These are phyloP conservation scores for Acrobasis suavella DNA, from an alignment of 2,888 invertebrate species.

Conservation along the genomic window DNA sequence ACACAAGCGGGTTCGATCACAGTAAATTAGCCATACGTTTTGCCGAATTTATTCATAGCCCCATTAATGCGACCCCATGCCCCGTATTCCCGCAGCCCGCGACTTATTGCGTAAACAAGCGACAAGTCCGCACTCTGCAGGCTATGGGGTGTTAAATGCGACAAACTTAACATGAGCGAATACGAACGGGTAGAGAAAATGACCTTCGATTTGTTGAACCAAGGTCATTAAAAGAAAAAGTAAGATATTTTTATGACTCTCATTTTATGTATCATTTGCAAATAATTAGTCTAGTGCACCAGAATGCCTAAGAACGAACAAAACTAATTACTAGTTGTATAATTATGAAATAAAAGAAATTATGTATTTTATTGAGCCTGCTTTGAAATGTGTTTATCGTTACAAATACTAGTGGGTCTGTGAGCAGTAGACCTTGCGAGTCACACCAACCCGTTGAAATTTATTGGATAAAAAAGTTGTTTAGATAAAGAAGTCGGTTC, in stretches of 20 bases:
- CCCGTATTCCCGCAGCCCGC: neutral
- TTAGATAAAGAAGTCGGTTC: no score
- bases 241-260: neutral
- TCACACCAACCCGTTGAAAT: no score
- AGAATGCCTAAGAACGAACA: no score
- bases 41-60: neutral
- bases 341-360: no score
- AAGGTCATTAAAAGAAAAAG: neutral
- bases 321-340: no score
- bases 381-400: no score
- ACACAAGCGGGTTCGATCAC: neutral
- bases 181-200: neutral
- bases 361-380: no score
- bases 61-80: slow-evolving; percentile 2
- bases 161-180: neutral
- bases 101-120: slow-evolving; percentile 3
- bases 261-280: neutral
- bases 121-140: slow-evolving; percentile 2
- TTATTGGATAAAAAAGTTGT: no score
- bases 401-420: no score
- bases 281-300: no score
- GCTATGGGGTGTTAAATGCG: slow-evolving; percentile 5
- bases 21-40: neutral
- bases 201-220: neutral
- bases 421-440: no score